These are phyloP conservation scores for Carcharodon carcharias DNA, from an alignment of 2,797 vertebrate species.

Conservation along the genomic window DNA sequence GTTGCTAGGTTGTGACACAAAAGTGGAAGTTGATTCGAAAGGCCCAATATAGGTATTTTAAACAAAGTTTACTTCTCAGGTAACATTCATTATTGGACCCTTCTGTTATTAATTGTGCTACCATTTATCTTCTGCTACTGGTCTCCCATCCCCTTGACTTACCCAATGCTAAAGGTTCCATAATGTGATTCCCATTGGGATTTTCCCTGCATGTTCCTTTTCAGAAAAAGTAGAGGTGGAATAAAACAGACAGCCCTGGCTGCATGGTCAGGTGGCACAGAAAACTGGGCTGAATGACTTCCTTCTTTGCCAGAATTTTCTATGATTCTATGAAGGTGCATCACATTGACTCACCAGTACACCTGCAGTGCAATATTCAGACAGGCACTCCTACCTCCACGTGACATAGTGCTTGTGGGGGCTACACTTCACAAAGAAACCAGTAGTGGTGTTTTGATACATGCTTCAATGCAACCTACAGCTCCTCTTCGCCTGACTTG, in stretches of 20 bases:
- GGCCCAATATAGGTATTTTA: neutral
- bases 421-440: neutral
- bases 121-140: neutral
- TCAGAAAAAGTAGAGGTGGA: neutral
- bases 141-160: neutral
- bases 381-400: neutral
- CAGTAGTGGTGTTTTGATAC: neutral
- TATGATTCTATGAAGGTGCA: neutral
- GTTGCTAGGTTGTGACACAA: neutral
- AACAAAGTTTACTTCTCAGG: neutral
- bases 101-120: neutral
- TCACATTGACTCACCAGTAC: neutral
- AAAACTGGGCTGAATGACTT: neutral
- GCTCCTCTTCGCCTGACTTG: neutral
- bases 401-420: neutral
- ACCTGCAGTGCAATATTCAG: neutral
- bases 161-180: too few relatives aligned
- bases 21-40: neutral
- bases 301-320: too few relatives aligned
- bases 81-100: neutral
- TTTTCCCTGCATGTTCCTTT: neutral
- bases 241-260: neutral
- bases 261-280: neutral
- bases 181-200: neutral
- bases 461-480: neutral